Base-by-base conservation (phyloP, 1,140 invertebrate genomes). In the Oryzaephilus surinamensis region DNA sequence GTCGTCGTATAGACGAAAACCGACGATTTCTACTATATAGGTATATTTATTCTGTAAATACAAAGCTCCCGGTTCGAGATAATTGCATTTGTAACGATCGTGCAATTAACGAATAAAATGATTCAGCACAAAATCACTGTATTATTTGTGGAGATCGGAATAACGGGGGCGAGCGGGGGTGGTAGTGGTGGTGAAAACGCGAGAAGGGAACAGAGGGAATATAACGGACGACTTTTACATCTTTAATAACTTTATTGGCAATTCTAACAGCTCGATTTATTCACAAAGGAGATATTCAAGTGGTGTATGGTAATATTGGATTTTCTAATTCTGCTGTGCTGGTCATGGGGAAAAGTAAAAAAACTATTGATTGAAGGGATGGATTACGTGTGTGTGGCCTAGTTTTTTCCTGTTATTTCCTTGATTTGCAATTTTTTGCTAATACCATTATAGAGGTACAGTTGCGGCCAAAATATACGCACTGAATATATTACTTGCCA, bases 61-160 rank as follows among this genome's bases (percentile, higher is more conserved):
- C 43, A 50, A 44, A 53, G 44, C 47, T 45, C 43, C n/a, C 49
- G 49, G 43, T 43, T 53, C 43, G 44, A 41, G 47, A 52, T 56
- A 56, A 56, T 56, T 56, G 51, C 47, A 53, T 56, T 56, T 56
- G 51, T 52, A 56, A 56, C 51, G 54, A 56, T 56, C 54, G 51
- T 47, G 47, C 54, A 56, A 56, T 56, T 56, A 56, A 45, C 46
- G 47, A 46, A 48, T 47, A 43, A 48, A 51, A 51, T 39, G 54
- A 54, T 50, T 54, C 51, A 54, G 54, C 54, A 52, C 42, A 51
- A 56, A 52, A 44, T 48, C 43, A 44, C 32, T 17, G 27, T n/a
- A 10, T n/a, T n/a, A 24, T 8, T n/a, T 8, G 11, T n/a, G 11
- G 23, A 24, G 23, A 24, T 4, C 10, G 23, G 11, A 10, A 4